These are phyloP conservation scores for Drosophila tanythrix DNA, from an alignment of 2,888 invertebrate genomes.

Conservation along the genomic window DNA sequence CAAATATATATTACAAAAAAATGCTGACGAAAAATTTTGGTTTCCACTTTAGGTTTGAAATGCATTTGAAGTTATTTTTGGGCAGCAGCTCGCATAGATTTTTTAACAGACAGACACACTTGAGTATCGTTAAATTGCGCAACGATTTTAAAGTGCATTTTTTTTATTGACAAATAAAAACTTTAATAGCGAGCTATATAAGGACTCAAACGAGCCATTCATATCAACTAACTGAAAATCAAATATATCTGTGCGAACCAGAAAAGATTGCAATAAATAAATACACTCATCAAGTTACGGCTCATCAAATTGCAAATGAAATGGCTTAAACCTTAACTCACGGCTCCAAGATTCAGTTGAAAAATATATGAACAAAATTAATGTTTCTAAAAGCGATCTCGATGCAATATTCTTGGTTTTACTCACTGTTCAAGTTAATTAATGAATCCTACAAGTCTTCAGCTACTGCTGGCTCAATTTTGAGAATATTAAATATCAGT, in stretches of 20 bases:
- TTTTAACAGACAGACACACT: constrained; percentile 12
- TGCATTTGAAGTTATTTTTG: constrained; percentile 33
- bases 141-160: constrained; percentile 12
- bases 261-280: not conserved
- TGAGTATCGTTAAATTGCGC: constrained; percentile 38
- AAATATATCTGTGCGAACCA: not conserved
- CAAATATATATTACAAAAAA: constrained; percentile 60
- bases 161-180: constrained; percentile 34
- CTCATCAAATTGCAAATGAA: constrained; percentile 1
- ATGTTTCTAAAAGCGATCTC: not conserved
- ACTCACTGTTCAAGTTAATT: not conserved
- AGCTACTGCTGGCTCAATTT: not conserved
- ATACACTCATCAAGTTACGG: not conserved
- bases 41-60: constrained; percentile 34
- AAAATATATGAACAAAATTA: not conserved
- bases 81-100: constrained; percentile 9
- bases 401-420: too few relatives aligned
- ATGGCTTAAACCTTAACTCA: not conserved
- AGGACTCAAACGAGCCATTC: constrained; percentile 5
- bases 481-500: not conserved
- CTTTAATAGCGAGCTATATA: constrained; percentile 13
- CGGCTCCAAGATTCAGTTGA: not conserved
- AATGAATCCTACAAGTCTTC: not conserved
- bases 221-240: constrained; percentile 12
- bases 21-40: constrained; percentile 58